phyloP scores from a whole-genome alignment of 2,888 invertebrate species.

The Callyntrura sp. region DNA sequence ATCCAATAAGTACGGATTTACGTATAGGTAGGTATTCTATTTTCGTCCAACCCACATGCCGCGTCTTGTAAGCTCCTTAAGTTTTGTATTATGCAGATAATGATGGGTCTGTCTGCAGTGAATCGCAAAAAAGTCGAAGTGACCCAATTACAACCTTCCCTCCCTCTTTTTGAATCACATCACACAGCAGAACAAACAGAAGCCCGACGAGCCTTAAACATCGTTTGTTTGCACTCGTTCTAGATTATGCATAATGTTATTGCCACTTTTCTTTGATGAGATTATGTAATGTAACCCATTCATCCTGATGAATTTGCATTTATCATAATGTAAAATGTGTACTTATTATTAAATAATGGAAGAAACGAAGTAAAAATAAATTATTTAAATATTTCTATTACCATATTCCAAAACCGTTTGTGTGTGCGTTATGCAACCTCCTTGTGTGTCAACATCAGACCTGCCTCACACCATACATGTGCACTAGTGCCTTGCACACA shows the following conservation, averaged over 20 bases:
- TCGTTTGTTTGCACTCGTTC: not conserved
- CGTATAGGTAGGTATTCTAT: too few species aligned
- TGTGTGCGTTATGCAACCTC: too few species aligned
- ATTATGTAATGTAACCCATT: not conserved
- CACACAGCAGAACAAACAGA: conserved; percentile 16
- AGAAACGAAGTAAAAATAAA: too few species aligned
- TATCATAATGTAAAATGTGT: not conserved
- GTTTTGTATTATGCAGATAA: not conserved
- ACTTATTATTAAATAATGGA: too few species aligned
- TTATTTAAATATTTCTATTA: not conserved
- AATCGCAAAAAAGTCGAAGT: conserved; percentile 54
- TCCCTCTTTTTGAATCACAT: conserved; percentile 1
- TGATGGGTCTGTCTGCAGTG: conserved; percentile 11
- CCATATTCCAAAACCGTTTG: too few species aligned
- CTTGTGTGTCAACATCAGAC: too few species aligned
- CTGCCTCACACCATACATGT: too few species aligned
- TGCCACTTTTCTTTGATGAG: not conserved
- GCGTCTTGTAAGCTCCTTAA: too few species aligned
- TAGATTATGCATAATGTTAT: conserved; percentile 1
- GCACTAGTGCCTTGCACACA: not conserved
- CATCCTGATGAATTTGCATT: not conserved
- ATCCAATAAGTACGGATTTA: too few species aligned
- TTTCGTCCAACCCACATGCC: too few species aligned
- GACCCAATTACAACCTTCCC: conserved; percentile 60
- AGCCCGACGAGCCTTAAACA: conserved; percentile 18